A percentile compares a stretch with the other conserved stretches of the same genome.
These are phyloP conservation scores for Caerostris darwini DNA, from an alignment of 1,140 invertebrate genomes.

Conservation along the genomic window DNA sequence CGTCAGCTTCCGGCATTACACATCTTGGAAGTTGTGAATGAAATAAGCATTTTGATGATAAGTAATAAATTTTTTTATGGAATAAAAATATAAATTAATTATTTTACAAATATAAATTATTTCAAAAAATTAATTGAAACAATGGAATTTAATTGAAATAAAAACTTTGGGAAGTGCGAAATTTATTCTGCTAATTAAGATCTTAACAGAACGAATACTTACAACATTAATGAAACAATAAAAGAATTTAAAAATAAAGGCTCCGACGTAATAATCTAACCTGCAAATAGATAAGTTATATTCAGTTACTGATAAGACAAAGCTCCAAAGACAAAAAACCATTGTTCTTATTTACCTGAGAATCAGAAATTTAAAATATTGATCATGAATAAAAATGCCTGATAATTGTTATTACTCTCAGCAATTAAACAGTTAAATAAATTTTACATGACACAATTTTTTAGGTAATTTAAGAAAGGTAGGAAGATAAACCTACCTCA, in stretches of 20 bases:
- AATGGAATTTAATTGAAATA: no score
- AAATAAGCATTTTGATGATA: not conserved
- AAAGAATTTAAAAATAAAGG: not conserved
- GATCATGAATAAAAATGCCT: no score
- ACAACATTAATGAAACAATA: not conserved
- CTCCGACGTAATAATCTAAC: not conserved
- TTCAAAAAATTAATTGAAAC: not conserved
- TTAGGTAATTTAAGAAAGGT: not conserved
- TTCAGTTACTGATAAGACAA: conserved; percentile 3
- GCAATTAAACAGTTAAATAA: not conserved
- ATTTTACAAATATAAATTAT: not conserved
- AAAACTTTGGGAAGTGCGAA: not conserved
- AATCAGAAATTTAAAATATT: not conserved
- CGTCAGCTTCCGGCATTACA: conserved; percentile 59
- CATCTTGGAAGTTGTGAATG: conserved; percentile 19
- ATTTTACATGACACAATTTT: not conserved
- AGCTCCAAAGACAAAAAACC: not conserved
- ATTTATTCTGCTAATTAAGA: not conserved
- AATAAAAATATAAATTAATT: not conserved
- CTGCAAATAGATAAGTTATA: not conserved
- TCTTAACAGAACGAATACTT: not conserved
- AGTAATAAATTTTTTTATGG: not conserved
- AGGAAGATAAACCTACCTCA: not conserved
- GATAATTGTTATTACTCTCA: no score
- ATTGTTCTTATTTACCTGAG: not conserved